Evolutionary conservation across 2,113 vertebrate genomes (phyloP), one percentile per base, ranked within the genome.

Genomic region (Oceanodroma tethys): DNA sequence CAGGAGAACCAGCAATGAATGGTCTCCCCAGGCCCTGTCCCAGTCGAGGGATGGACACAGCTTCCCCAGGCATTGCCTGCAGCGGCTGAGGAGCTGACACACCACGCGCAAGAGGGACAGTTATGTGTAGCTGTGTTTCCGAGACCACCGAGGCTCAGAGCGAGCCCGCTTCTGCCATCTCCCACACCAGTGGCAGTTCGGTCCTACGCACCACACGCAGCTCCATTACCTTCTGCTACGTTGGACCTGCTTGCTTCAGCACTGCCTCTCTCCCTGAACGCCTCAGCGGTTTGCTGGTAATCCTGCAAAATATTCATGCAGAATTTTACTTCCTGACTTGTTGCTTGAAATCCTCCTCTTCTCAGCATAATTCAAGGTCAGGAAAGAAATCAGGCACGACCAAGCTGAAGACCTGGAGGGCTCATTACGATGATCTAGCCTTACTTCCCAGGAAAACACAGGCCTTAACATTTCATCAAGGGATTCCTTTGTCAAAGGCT

Each of bases 401-500:
- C 1, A 5, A 94, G 86, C 29, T 58, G 53, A 83, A 95, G 80
- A 93, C 80, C 82, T 93, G 82, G 47, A 94, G 72, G 90, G 68
- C 67, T 76, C 80, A 91, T 95, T 95, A 95, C 0, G 3, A 72
- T 95, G 96, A 97, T 92, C 80, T 94, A 96, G 76, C 84, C 80
- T 59, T 84, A 67, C 75, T 90, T 83, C 30, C 56, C 88, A 86
- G 86, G 94, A 93, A 96, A 96, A 97, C 91, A 95, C 19, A 81
- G 68, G 43, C 86, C 68, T 60, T 93, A 91, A 86, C 26, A 42
- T 81, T 97, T 95, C 38, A 95, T 59, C 92, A 78, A 81, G 96
- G 92, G 94, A 96, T 93, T 86, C 62, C 94, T 95, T 96, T 78
- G 72, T 95, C 82, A 95, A 97, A 92, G 88, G 82, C 86, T 96